phyloP scores from a whole-genome alignment of 92 coral and sea anemone species.

The Umimayanthus kanabou region DNA sequence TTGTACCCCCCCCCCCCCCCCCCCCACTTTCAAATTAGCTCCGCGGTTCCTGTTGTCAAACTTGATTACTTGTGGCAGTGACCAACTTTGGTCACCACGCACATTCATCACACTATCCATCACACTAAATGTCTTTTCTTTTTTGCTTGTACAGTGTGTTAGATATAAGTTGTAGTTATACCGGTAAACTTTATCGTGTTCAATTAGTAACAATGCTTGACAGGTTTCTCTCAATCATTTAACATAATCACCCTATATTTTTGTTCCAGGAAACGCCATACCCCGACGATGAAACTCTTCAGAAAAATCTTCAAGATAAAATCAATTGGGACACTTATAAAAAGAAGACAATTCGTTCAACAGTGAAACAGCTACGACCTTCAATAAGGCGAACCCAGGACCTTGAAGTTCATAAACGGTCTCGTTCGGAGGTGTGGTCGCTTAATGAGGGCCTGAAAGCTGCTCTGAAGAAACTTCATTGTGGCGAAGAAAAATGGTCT shows the following conservation, averaged over 20 bases:
- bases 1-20: too few species aligned
- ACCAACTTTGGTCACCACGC: too few species aligned
- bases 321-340: constrained; percentile 94
- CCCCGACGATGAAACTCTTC: constrained; percentile 87
- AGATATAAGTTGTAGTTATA: too few species aligned
- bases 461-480: constrained; percentile 58
- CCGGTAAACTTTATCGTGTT: too few species aligned
- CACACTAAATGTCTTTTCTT: too few species aligned
- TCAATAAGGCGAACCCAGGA: constrained; percentile 60
- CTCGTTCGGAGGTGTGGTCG: constrained; percentile 57
- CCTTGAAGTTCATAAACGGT: constrained; percentile 54
- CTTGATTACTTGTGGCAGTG: too few species aligned
- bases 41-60: too few species aligned
- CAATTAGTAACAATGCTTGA: too few species aligned
- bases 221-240: too few species aligned
- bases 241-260: not conserved
- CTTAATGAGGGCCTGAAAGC: constrained; percentile 68
- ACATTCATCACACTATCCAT: too few species aligned
- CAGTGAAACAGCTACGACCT: constrained; percentile 57
- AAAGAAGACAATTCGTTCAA: constrained; percentile 69
- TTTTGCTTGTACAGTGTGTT: too few species aligned
- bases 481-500: not conserved
- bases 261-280: constrained; percentile 83
- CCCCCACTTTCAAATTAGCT: too few species aligned
- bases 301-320: constrained; percentile 86